Conservation (phyloP, 2,113 vertebrate genomes). For the Protobothrops flavoviridis region DNA sequence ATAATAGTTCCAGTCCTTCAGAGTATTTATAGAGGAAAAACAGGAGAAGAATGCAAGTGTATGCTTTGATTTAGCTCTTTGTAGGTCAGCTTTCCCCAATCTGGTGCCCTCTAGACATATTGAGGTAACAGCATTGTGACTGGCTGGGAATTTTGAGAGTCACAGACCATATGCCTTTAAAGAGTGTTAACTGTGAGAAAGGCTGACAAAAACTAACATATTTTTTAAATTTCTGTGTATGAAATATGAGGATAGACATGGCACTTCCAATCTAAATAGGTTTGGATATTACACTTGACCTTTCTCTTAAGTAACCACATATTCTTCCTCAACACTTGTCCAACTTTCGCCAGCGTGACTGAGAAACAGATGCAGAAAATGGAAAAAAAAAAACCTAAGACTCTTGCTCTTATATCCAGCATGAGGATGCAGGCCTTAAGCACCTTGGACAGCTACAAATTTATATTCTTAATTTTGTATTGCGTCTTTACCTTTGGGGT, state of each 20-base stretch:
- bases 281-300: neutral
- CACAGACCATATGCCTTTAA: too few species aligned
- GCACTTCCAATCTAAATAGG: neutral
- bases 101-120: too few species aligned
- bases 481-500: neutral
- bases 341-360: neutral
- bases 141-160: too few species aligned
- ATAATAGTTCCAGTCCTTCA: neutral
- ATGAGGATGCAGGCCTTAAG: neutral
- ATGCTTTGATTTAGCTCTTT: too few species aligned
- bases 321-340: neutral
- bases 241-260: too few species aligned
- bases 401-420: neutral
- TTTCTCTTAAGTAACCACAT: neutral
- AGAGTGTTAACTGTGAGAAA: too few species aligned
- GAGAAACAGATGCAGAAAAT: neutral
- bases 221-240: too few species aligned
- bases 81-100: too few species aligned
- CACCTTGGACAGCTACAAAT: slow-evolving; percentile 21
- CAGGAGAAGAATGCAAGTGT: neutral
- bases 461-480: neutral
- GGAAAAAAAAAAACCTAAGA: neutral
- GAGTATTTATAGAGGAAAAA: neutral
- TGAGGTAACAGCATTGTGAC: too few species aligned
- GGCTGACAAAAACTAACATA: too few species aligned